Evolutionary conservation across 2,888 invertebrate species (phyloP).

Genomic region (Sinodicranocentrus sp.): DNA sequence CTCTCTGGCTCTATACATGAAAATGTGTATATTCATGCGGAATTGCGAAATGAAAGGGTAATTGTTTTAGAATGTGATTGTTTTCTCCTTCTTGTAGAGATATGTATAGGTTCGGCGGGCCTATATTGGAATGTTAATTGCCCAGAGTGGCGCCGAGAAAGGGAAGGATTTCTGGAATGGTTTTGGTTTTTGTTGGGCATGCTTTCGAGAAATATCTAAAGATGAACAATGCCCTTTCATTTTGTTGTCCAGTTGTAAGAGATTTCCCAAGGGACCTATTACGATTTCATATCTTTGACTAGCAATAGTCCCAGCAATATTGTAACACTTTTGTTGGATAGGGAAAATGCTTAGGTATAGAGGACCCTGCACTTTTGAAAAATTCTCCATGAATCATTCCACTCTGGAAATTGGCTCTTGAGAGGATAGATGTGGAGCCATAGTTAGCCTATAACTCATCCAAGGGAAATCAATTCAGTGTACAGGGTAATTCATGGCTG

Average conservation of each 20-base stretch:
- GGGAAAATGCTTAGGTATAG: not conserved
- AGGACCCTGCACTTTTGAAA: not conserved
- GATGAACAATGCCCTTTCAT: constrained; percentile 30
- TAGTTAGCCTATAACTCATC: constrained; percentile 21
- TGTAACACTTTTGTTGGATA: no score
- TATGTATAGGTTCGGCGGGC: no score
- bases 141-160: not conserved
- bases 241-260: constrained; percentile 51
- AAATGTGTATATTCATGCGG: not conserved
- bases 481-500: constrained; percentile 53
- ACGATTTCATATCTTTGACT: constrained; percentile 45
- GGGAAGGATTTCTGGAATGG: not conserved
- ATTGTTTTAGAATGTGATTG: constrained; percentile 50
- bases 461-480: constrained; percentile 38
- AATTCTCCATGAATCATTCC: constrained; percentile 10
- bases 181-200: not conserved
- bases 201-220: not conserved
- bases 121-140: constrained; percentile 56
- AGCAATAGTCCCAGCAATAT: not conserved
- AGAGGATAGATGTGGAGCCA: no score
- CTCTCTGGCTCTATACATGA: constrained; percentile 25
- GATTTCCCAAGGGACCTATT: constrained; percentile 63
- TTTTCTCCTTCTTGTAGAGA: not conserved
- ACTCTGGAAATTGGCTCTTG: no score
- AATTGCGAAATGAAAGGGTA: constrained; percentile 39